phyloP scores from a whole-genome alignment of 2,113 vertebrate species.

The Scomber scombrus region DNA sequence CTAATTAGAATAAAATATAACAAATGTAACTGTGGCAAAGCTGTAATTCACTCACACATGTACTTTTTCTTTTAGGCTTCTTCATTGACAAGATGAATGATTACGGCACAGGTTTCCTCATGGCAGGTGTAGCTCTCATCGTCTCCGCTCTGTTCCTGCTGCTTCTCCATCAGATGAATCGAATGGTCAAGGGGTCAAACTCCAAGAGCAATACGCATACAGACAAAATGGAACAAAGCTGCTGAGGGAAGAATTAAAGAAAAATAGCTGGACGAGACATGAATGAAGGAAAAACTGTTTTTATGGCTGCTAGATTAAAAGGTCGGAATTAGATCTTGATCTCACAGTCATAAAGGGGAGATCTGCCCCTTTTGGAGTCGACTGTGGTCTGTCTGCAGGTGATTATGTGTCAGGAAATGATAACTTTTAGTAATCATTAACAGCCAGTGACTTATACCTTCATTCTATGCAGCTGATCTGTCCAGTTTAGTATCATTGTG shows the following conservation, averaged over 20 bases:
- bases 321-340: not conserved
- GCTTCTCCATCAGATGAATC: slow-evolving; percentile 67
- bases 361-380: not conserved
- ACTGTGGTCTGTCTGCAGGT: not conserved
- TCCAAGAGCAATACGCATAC: not conserved
- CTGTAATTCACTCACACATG: not conserved
- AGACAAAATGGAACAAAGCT: not conserved
- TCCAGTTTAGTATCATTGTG: not conserved
- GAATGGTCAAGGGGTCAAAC: slow-evolving; percentile 10
- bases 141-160: slow-evolving; percentile 76
- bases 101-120: slow-evolving; percentile 72
- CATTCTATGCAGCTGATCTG: too few species aligned
- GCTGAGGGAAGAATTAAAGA: not conserved
- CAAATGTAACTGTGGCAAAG: not conserved
- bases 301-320: not conserved
- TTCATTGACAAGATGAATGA: slow-evolving; percentile 79
- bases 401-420: not conserved
- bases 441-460: too few species aligned
- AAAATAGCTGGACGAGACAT: slow-evolving; percentile 16
- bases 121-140: slow-evolving; percentile 74
- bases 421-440: not conserved
- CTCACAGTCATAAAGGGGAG: not conserved
- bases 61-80: slow-evolving; percentile 61
- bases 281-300: not conserved
- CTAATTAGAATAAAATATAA: not conserved